Evolutionary conservation across 2,113 vertebrate species (phyloP), one percentile per base, ranked within the genome.

Genomic region (Syngnathus floridae): DNA sequence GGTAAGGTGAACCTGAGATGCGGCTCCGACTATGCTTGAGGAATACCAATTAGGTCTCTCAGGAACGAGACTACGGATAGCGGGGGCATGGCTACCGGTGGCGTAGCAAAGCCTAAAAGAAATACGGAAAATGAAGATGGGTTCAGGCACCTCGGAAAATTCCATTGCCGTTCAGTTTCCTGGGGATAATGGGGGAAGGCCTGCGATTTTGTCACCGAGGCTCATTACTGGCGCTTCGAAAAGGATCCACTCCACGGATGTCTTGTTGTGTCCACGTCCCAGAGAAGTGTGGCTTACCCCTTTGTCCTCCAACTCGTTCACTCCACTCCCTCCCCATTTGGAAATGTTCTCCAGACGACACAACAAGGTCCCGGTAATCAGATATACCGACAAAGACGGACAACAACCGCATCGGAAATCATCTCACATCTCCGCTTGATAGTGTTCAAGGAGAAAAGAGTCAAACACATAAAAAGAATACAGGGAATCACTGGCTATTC

Each of bases 41-140:
- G 87, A 89, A 90, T 90, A 89, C 84, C 86, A 88, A 90, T 86
- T 79, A 86, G 82, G 81, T 81, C 78, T 86, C 82, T 77, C 73
- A 75, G 83, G 84, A 81, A 88, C 74, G 64, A 60, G 71, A 71
- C 81, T 82, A 80, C 66, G 75, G 76, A 67, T 69, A 64, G 65
- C 73, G 81, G 83, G 84, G 89, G 83, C 83, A 12, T 2, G 51
- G 51, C 21, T 54, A 54, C 51, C 21, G 51, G 21, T 85, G 81
- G 84, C 84, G 88, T 86, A 83, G 76, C 71, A 87, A 61, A 86
- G 73, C 41, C 16, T 62, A 77, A 69, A 76, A 38, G 61, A 64
- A 74, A 72, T 40, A 21, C 62, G 60, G 66, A 38, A 67, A 67
- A 70, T 84, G 36, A 62, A 71, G 68, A 73, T 56, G 37, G 72